Conservation (phyloP, 92 coral and sea anemone genomes). For the Pocillopora meandrina region DNA sequence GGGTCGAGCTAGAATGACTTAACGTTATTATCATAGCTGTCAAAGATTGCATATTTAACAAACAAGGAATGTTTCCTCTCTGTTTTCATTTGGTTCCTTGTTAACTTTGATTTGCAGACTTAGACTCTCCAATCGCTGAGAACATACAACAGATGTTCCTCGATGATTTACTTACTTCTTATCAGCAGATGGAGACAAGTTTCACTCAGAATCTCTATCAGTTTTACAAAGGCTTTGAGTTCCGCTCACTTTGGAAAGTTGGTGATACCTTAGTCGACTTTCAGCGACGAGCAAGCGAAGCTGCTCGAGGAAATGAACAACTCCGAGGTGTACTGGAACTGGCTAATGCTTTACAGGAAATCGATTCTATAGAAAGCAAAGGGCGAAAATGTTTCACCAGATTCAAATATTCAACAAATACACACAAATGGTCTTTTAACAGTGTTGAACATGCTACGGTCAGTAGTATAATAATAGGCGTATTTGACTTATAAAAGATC, state of each 20-base stretch:
- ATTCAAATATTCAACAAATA: neutral
- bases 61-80: no score
- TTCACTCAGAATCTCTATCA: slow-evolving; percentile 16
- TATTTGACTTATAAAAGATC: no score
- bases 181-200: slow-evolving; percentile 24
- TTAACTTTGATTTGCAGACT: neutral
- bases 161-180: slow-evolving; percentile 27
- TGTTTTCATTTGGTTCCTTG: neutral
- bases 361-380: neutral
- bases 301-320: neutral
- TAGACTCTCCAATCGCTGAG: neutral
- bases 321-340: neutral
- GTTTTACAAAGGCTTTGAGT: slow-evolving; percentile 41
- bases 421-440: slow-evolving; percentile 9
- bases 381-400: neutral
- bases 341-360: neutral
- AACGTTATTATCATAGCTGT: no score
- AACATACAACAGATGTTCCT: slow-evolving; percentile 36
- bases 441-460: neutral
- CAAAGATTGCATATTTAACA: no score
- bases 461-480: neutral
- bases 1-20: no score
- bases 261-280: neutral
- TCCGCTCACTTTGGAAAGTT: slow-evolving; percentile 24
- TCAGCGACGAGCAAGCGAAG: neutral